phyloP scores from a whole-genome alignment of 2,888 invertebrate genomes.

The Acrocera orbiculus region DNA sequence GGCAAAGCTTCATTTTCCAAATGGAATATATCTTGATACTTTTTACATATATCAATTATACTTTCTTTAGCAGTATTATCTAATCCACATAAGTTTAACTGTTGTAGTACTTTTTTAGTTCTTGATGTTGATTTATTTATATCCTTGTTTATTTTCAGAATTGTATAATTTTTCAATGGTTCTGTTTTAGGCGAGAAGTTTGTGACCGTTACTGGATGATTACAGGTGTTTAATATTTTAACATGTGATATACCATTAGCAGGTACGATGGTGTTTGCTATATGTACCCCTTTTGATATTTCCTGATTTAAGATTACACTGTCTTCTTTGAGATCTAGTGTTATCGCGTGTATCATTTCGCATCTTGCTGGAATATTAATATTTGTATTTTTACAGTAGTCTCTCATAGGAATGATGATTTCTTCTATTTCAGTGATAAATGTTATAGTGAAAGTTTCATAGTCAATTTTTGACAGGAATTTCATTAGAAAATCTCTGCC shows the following conservation, averaged over 20 bases:
- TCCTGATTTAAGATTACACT: constrained; percentile 4
- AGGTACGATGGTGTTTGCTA: constrained; percentile 3
- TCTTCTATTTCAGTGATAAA: not conserved
- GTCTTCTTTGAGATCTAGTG: constrained; percentile 2
- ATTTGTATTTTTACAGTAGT: not conserved
- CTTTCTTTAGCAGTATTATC: not conserved
- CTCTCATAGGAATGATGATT: not conserved
- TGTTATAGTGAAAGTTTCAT: constrained; percentile 3
- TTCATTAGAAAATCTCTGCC: constrained; percentile 3
- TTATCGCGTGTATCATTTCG: not conserved
- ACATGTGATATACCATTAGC: constrained; percentile 6
- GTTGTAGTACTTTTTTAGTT: not conserved
- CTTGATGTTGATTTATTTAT: not conserved
- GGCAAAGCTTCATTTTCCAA: not conserved
- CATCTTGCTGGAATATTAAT: constrained; percentile 4
- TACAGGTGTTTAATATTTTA: not conserved
- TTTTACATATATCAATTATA: not conserved
- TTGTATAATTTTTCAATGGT: not conserved
- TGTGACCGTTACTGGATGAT: not conserved
- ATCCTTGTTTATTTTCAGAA: not conserved
- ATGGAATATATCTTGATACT: not conserved
- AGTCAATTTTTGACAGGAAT: constrained; percentile 3
- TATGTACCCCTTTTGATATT: constrained; percentile 5
- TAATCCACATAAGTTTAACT: not conserved
- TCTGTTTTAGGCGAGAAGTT: not conserved